These are phyloP conservation scores for Callipepla californica DNA, from an alignment of 2,113 vertebrate species.

Conservation along the genomic window DNA sequence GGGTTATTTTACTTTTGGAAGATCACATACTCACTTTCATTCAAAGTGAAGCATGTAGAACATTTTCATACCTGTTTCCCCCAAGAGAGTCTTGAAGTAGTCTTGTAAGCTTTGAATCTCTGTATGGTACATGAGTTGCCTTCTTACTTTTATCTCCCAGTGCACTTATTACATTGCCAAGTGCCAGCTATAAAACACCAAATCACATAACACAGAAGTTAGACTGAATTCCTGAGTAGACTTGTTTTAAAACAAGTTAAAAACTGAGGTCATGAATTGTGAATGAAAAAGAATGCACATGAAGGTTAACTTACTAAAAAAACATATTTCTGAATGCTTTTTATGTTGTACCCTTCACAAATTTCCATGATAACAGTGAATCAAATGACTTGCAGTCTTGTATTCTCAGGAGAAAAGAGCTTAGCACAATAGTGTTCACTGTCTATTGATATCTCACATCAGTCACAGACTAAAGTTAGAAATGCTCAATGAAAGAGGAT, in stretches of 20 bases:
- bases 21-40: background rate
- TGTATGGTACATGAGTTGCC: conserved; percentile 94
- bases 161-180: conserved; percentile 98
- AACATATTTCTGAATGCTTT: background rate
- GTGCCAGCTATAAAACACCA: conserved; percentile 85
- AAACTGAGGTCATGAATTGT: background rate
- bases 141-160: conserved; percentile 96
- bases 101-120: conserved; percentile 96
- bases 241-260: background rate
- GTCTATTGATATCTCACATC: background rate
- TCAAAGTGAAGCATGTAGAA: background rate
- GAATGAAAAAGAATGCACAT: background rate
- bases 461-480: background rate
- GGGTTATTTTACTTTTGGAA: background rate
- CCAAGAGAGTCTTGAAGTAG: conserved; percentile 96
- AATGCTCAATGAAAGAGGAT: background rate
- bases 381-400: background rate
- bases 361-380: background rate
- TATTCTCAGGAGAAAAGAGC: background rate
- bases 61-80: conserved; percentile 90
- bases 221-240: background rate
- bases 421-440: background rate
- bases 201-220: background rate
- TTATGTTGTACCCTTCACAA: background rate
- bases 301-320: background rate